Evolutionary conservation across 92 coral and sea anemone species (phyloP), one percentile per base, ranked within the genome.

Genomic region (Nematostella vectensis): DNA sequence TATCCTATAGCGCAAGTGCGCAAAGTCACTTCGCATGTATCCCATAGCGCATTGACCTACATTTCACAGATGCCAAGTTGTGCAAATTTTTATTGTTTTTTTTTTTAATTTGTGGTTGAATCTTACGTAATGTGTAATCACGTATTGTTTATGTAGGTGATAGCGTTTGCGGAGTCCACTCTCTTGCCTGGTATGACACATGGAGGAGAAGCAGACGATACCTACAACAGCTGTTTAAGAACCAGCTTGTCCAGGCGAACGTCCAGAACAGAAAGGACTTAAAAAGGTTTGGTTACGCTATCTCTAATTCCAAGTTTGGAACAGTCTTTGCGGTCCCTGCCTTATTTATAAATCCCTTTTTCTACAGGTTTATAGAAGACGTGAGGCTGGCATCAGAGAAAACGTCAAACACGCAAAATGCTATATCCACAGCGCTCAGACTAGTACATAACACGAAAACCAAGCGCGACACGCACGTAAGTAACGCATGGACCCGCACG

Each of bases 141-240:
- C n/a, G n/a, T n/a, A n/a, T n/a, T n/a, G n/a, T n/a, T 19, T 25
- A 38, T 9, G 15, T 33, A 83, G 93, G 80, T 83, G 25, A 80
- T 83, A 11, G 93, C 93, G 8, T 83, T 83, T 69, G 93, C 86
- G 6, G 72, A 80, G 51, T 63, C 82, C 4, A 78, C 93, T 1
- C 86, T 83, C 17, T 50, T 83, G 23, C 93, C 93, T 48, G 93
- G 93, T 40, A 83, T 83, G 93, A 55, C 84, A 3, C 94, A 83
- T 25, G 83, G 94, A 21, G 81, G 86, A 4, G 65, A 63, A 29
- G 45, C 94, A 31, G 94, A 83, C 59, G 68, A 71, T 47, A 83
- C 94, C 0, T 83, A 83, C 64, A 78, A 75, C 67, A 74, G 94
- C 65, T 83, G 94, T 42, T 76, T 67, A 78, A 78, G 54, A 72